These are phyloP conservation scores for Haliclona indistincta DNA, from an alignment of 37 sponge, comb jelly and placozoan genomes.

Conservation along the genomic window DNA sequence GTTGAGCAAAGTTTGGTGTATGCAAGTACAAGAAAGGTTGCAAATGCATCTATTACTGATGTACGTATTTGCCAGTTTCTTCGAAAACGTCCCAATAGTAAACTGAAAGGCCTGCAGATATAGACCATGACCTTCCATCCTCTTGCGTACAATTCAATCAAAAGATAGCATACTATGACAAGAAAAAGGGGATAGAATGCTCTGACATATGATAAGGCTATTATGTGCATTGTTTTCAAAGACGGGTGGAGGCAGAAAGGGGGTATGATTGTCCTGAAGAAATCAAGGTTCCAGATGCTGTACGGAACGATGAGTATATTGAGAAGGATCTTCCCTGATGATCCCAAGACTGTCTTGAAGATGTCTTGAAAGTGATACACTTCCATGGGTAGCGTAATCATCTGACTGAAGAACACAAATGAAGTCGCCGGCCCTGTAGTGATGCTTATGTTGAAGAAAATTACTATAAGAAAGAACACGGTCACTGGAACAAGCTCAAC, in stretches of 20 bases:
- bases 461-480: background rate
- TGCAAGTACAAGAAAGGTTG: conserved; percentile 38
- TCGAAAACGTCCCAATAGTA: conserved; percentile 22
- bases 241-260: conserved; percentile 21
- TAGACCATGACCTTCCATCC: conserved; percentile 28
- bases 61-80: conserved; percentile 38
- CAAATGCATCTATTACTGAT: conserved; percentile 55
- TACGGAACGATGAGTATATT: background rate
- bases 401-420: background rate
- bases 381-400: background rate
- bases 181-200: conserved; percentile 34
- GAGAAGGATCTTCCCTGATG: background rate
- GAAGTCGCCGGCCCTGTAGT: background rate
- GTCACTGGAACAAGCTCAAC: background rate
- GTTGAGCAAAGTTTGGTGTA: conserved; percentile 33
- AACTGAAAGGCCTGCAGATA: conserved; percentile 50
- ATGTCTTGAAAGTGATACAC: background rate
- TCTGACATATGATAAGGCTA: conserved; percentile 21
- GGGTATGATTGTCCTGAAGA: background rate
- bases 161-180: background rate
- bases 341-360: background rate
- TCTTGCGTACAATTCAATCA: conserved; percentile 41
- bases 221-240: conserved; percentile 14
- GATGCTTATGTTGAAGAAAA: background rate
- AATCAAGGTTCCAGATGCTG: conserved; percentile 47